Conservation (phyloP, 2,113 vertebrate genomes). For the Ovibos moschatus region DNA sequence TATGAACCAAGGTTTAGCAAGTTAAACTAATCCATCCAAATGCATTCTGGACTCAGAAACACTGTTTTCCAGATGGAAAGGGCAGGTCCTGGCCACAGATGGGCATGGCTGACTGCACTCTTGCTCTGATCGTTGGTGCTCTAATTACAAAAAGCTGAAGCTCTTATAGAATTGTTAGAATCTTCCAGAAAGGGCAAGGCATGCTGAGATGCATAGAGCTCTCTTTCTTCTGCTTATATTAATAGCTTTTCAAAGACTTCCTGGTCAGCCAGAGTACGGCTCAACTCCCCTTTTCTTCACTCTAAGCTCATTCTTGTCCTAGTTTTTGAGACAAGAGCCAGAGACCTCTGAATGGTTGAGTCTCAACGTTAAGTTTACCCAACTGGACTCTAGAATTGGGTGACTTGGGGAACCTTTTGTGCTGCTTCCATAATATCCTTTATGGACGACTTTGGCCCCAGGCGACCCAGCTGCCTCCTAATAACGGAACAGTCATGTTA, state of each 20-base stretch:
- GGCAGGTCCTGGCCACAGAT: slow-evolving; percentile 13
- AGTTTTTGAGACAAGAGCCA: not conserved
- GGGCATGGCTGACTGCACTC: slow-evolving; percentile 39
- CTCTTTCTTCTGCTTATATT: not conserved
- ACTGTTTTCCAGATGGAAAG: slow-evolving; percentile 44
- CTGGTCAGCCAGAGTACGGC: not conserved
- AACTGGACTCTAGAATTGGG: not conserved
- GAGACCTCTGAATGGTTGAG: not conserved
- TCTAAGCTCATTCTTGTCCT: not conserved
- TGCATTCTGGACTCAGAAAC: slow-evolving; percentile 35
- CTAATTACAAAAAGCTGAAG: slow-evolving; percentile 70
- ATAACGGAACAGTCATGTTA: not conserved
- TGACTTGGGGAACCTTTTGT: no score
- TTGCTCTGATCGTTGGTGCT: slow-evolving; percentile 21
- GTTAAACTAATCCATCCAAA: slow-evolving; percentile 56
- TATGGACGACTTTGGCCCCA: not conserved
- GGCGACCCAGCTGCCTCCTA: not conserved
- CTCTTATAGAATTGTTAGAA: slow-evolving; percentile 68
- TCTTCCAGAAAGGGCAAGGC: slow-evolving; percentile 67
- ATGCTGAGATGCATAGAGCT: not conserved
- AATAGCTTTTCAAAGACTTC: not conserved
- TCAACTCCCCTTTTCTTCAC: not conserved
- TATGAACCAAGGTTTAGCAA: slow-evolving; percentile 53
- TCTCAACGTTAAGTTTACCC: not conserved
- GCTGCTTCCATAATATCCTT: not conserved